Conservation (phyloP, 2,888 invertebrate species). For the Parnassius mnemosyne region DNA sequence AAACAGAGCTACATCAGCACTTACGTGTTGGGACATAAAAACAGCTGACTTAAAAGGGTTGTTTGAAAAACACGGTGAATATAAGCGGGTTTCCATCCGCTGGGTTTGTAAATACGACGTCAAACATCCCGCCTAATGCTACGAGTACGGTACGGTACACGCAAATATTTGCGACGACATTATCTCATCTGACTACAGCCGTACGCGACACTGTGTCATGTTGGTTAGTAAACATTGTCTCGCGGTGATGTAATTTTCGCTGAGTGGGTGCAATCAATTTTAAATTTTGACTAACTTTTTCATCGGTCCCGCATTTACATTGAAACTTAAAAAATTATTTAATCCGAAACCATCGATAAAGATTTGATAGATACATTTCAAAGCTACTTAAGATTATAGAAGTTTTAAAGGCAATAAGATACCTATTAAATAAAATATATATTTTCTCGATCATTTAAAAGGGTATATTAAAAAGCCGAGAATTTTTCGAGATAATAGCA, state of each 20-base stretch:
- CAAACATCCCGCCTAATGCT: background rate
- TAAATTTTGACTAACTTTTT: no score
- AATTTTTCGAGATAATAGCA: no score
- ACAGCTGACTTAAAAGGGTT: constrained; percentile 25
- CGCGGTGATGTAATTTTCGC: constrained; percentile 9
- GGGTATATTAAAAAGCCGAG: no score
- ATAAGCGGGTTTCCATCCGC: background rate
- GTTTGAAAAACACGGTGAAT: constrained; percentile 14
- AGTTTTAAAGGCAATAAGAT: no score
- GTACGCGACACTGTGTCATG: constrained; percentile 3
- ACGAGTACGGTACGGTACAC: background rate
- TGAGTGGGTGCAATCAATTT: background rate
- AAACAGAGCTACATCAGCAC: constrained; percentile 13
- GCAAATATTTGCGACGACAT: constrained; percentile 8
- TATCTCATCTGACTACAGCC: constrained; percentile 11
- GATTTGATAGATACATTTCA: no score
- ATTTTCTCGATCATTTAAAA: no score
- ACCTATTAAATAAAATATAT: no score
- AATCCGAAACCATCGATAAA: no score
- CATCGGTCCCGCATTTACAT: no score
- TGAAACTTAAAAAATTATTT: background rate
- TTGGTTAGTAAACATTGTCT: constrained; percentile 8
- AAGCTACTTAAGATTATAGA: no score
- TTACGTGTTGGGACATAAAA: constrained; percentile 6
- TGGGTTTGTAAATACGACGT: constrained; percentile 9